phyloP scores from a whole-genome alignment of 2,888 invertebrate species.

The Rhodophaea formosa region DNA sequence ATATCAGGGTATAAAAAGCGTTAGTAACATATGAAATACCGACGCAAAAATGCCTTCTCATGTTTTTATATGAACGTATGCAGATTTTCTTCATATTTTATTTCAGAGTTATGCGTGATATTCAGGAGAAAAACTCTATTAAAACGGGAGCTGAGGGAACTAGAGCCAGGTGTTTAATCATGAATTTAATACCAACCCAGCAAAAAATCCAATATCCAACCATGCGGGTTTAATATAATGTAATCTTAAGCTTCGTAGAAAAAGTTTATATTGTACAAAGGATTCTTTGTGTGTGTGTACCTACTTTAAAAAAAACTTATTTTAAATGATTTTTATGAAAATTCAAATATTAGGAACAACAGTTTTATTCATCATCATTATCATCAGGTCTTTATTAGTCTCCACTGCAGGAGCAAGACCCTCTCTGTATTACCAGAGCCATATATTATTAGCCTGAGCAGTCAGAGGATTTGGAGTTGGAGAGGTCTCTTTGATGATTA shows the following conservation, averaged over 20 bases:
- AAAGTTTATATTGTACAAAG: background rate
- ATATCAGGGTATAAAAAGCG: too few species aligned
- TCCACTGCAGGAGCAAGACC: too few species aligned
- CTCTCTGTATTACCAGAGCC: too few species aligned
- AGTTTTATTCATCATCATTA: too few species aligned
- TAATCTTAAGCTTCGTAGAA: constrained; percentile 14
- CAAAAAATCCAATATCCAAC: constrained; percentile 6
- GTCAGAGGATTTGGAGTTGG: too few species aligned
- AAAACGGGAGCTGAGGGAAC: background rate
- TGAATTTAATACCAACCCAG: constrained; percentile 23
- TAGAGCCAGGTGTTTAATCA: constrained; percentile 31
- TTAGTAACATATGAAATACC: too few species aligned
- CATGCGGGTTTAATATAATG: constrained; percentile 1
- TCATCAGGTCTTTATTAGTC: too few species aligned
- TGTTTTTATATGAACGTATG: background rate
- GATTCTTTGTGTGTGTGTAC: background rate
- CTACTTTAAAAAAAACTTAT: too few species aligned
- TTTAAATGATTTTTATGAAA: too few species aligned
- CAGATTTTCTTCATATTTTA: background rate
- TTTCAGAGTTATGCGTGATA: background rate
- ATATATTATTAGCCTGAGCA: too few species aligned
- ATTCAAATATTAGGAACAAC: too few species aligned
- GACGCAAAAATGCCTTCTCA: background rate
- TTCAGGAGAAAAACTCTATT: constrained; percentile 2
- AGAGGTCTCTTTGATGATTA: too few species aligned